Conservation (phyloP, 1,140 invertebrate genomes). For the Galendromus occidentalis region DNA sequence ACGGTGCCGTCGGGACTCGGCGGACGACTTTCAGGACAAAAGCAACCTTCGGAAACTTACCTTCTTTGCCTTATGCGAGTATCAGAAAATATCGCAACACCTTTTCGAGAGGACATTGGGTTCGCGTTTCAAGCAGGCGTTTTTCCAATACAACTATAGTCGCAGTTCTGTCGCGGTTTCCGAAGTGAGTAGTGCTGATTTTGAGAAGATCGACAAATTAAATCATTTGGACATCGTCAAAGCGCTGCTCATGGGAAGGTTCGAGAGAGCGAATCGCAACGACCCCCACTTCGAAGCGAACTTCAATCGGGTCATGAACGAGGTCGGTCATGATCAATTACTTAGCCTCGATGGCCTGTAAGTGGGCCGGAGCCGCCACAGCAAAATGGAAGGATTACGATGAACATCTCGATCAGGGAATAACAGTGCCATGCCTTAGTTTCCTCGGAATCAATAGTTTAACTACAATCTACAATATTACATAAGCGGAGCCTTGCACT, state of each 20-base stretch:
- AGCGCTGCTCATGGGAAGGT: conserved; percentile 62
- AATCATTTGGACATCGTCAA: conserved; percentile 80
- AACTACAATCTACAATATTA: too few species aligned
- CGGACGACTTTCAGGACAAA: too few species aligned
- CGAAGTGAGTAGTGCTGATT: conserved; percentile 45
- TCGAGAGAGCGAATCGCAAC: conserved; percentile 26
- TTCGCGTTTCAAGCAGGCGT: conserved; percentile 62
- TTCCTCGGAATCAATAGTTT: too few species aligned
- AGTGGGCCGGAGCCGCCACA: too few species aligned
- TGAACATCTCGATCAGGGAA: too few species aligned
- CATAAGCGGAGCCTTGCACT: too few species aligned
- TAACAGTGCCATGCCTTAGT: too few species aligned
- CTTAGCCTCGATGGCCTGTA: too few species aligned
- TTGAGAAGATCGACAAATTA: conserved; percentile 49
- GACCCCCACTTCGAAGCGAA: conserved; percentile 1
- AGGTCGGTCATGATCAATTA: not conserved
- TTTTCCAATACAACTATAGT: conserved; percentile 73
- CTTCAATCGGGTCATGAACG: conserved; percentile 9
- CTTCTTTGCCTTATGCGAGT: conserved; percentile 90
- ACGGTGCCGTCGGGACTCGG: too few species aligned
- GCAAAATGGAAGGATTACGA: too few species aligned
- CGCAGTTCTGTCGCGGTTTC: conserved; percentile 52
- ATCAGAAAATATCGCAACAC: conserved; percentile 80
- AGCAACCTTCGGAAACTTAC: conserved; percentile 80
- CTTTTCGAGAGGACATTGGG: conserved; percentile 95